Conservation (phyloP, 30 jellyfish, hydroid and myxozoan genomes). For the Pelagia noctiluca region DNA sequence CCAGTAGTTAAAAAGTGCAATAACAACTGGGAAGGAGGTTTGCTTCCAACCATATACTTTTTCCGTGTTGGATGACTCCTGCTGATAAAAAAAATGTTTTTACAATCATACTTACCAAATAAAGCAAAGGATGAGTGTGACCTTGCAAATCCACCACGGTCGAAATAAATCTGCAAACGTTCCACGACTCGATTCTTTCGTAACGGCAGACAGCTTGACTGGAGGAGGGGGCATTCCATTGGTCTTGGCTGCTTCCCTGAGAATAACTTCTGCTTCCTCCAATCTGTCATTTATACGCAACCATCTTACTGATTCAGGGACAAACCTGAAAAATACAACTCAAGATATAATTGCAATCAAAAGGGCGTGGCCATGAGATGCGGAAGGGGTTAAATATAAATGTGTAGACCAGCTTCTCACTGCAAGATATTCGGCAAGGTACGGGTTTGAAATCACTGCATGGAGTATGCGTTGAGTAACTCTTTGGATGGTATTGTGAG, state of each 20-base stretch:
- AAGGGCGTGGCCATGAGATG: too few relatives aligned
- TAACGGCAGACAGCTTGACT: constrained; percentile 65
- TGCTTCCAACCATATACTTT: too few relatives aligned
- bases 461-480: too few relatives aligned
- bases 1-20: too few relatives aligned
- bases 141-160: constrained; percentile 67
- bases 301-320: constrained; percentile 98
- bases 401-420: too few relatives aligned
- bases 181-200: constrained; percentile 51
- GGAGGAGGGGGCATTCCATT: constrained; percentile 84
- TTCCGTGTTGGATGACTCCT: too few relatives aligned
- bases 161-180: constrained; percentile 73
- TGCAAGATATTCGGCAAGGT: too few relatives aligned
- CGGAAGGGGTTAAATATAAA: too few relatives aligned
- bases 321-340: constrained; percentile 60
- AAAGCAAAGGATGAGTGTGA: constrained; percentile 78
- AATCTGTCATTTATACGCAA: constrained; percentile 78
- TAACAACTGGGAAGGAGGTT: not conserved
- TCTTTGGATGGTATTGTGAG: too few relatives aligned
- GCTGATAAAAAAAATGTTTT: too few relatives aligned
- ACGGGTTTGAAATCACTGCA: too few relatives aligned
- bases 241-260: constrained; percentile 64
- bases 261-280: constrained; percentile 84
- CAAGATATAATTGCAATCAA: too few relatives aligned
- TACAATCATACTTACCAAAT: constrained; percentile 89